These are phyloP conservation scores for Eilema caniola DNA, from an alignment of 2,888 invertebrate genomes.

Conservation along the genomic window DNA sequence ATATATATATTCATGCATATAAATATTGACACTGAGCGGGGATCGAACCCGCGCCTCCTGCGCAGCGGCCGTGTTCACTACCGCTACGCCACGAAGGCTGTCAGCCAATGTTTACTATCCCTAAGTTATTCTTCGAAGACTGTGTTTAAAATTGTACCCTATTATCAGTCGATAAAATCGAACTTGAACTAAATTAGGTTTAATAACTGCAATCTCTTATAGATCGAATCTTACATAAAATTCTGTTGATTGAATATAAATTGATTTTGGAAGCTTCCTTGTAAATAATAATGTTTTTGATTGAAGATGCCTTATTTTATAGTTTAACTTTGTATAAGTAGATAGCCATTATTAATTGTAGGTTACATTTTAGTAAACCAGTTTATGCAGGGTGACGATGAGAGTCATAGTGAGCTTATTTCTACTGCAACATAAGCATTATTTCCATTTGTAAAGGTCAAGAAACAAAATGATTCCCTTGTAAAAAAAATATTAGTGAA, in stretches of 20 bases:
- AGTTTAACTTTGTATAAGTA: not conserved
- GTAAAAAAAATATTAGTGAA: not conserved
- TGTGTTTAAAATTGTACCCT: slow-evolving; percentile 2
- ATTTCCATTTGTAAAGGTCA: not conserved
- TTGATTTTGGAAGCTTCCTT: not conserved
- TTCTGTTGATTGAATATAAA: slow-evolving; percentile 17
- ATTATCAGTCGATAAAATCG: slow-evolving; percentile 15
- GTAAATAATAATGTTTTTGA: not conserved
- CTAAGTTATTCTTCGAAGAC: not conserved
- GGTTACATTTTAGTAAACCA: not conserved
- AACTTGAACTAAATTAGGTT: slow-evolving; percentile 10
- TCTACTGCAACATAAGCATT: not conserved
- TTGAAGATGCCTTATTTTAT: not conserved
- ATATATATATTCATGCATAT: no score
- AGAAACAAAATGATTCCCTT: not conserved
- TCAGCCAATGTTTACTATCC: not conserved
- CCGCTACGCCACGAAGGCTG: no score
- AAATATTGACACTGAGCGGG: no score
- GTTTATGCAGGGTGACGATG: no score
- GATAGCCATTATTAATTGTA: not conserved
- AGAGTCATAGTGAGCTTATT: not conserved
- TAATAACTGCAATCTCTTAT: slow-evolving; percentile 16
- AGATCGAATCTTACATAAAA: not conserved
- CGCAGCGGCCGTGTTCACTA: no score
- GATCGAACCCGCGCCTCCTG: no score